These are phyloP conservation scores for Eumeta japonica DNA, from an alignment of 1,140 invertebrate species.

Conservation along the genomic window DNA sequence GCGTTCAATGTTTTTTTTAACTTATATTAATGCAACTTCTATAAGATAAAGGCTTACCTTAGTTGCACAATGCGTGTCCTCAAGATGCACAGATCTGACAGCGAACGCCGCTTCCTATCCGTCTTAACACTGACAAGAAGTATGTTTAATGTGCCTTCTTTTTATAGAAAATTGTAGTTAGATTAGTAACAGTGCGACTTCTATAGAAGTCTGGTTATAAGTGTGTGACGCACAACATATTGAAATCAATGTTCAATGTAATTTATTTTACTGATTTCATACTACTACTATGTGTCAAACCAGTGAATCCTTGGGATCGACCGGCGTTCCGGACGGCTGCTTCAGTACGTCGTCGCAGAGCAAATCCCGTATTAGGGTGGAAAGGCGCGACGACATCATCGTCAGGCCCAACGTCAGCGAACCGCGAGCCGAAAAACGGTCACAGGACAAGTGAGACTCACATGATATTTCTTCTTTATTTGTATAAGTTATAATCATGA, in stretches of 20 bases:
- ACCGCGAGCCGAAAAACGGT: conserved; percentile 24
- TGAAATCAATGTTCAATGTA: too few relatives aligned
- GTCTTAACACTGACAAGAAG: background rate
- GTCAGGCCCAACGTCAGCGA: conserved; percentile 64
- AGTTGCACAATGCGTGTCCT: too few relatives aligned
- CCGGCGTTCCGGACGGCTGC: conserved; percentile 44
- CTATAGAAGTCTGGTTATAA: background rate
- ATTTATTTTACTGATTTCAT: conserved; percentile 13
- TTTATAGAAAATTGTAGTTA: too few relatives aligned
- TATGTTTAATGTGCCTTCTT: too few relatives aligned
- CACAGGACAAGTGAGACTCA: conserved; percentile 6
- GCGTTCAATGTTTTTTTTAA: conserved; percentile 16
- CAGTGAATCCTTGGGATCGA: conserved; percentile 59
- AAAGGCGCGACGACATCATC: conserved; percentile 73
- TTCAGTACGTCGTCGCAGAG: conserved; percentile 77
- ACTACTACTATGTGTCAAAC: too few relatives aligned
- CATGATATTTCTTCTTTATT: background rate
- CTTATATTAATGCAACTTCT: too few relatives aligned
- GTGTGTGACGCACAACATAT: conserved; percentile 1
- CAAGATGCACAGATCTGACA: background rate
- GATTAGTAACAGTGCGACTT: too few relatives aligned
- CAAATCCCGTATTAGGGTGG: conserved; percentile 80
- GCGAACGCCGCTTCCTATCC: background rate
- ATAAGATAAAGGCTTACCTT: too few relatives aligned
- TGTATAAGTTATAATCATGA: too few relatives aligned